A percentile compares a stretch with the other conserved stretches of the same genome.
Evolutionary conservation across 2,888 invertebrate species (phyloP).

Genomic region (Caenorhabditis parvicauda): DNA sequence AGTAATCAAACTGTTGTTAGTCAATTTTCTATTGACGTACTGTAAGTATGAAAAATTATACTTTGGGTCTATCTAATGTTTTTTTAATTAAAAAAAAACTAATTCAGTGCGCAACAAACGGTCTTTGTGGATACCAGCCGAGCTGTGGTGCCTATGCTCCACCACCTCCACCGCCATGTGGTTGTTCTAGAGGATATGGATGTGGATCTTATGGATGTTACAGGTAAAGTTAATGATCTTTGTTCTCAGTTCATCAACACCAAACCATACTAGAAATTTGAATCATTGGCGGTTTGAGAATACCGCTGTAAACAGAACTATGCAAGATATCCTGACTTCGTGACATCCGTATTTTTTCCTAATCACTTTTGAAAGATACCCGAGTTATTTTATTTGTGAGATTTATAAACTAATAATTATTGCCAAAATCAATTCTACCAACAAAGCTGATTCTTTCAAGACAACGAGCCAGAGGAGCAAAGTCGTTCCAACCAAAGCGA

Average conservation of each 20-base stretch:
- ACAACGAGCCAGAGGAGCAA: slow-evolving; percentile 42
- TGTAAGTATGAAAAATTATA: no score
- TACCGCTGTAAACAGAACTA: background rate
- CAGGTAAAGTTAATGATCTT: slow-evolving; percentile 2
- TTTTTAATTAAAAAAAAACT: no score
- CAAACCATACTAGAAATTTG: background rate
- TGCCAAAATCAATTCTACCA: no score
- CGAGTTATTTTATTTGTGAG: no score
- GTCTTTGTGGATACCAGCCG: slow-evolving; percentile 47
- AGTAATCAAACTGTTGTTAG: no score
- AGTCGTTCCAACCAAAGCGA: slow-evolving; percentile 38
- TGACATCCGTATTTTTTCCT: no score
- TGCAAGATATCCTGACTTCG: no score
- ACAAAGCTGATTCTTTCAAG: no score
- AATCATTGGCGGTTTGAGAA: background rate
- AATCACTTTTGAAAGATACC: no score
- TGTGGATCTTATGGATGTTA: slow-evolving; percentile 47
- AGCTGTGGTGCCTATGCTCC: slow-evolving; percentile 27
- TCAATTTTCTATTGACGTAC: no score
- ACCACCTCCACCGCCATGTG: slow-evolving; percentile 29
- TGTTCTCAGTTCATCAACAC: background rate
- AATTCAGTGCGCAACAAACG: slow-evolving; percentile 52
- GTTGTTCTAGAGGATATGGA: slow-evolving; percentile 33
- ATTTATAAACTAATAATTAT: no score
- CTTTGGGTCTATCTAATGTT: no score